phyloP scores from a whole-genome alignment of 2,113 vertebrate genomes.

The Apodemus sylvaticus region DNA sequence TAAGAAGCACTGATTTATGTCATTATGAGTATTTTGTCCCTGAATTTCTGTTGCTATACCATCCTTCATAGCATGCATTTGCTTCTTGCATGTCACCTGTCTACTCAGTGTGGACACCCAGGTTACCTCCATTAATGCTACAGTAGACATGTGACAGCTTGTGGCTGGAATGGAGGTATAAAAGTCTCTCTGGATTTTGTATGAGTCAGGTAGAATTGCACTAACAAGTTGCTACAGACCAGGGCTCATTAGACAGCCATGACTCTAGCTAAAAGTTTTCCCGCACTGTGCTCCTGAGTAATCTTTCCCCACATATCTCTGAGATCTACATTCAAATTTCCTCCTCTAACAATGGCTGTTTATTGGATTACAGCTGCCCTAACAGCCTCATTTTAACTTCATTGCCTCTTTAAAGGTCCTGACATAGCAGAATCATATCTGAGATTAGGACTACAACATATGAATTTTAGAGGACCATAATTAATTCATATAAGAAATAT shows the following conservation, averaged over 20 bases:
- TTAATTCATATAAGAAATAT: neutral
- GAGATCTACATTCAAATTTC: neutral
- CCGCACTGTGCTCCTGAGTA: neutral
- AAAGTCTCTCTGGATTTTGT: neutral
- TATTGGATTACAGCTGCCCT: neutral
- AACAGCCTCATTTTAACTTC: neutral
- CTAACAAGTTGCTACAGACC: neutral
- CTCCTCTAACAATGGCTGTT: neutral
- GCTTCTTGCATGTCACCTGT: neutral
- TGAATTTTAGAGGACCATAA: neutral
- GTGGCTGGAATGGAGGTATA: neutral
- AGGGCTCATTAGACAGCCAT: neutral
- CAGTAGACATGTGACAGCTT: neutral
- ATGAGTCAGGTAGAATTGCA: neutral
- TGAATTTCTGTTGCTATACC: neutral
- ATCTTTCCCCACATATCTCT: neutral
- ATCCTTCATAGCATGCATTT: neutral
- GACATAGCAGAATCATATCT: neutral
- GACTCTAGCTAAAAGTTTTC: neutral
- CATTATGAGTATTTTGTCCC: neutral
- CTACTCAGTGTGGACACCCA: neutral
- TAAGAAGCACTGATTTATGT: neutral
- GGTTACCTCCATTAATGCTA: neutral
- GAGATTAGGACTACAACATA: neutral
- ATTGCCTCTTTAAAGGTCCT: neutral